These are phyloP conservation scores for Phalacrocorax brasilianus DNA, from an alignment of 2,113 vertebrate genomes.

Conservation along the genomic window DNA sequence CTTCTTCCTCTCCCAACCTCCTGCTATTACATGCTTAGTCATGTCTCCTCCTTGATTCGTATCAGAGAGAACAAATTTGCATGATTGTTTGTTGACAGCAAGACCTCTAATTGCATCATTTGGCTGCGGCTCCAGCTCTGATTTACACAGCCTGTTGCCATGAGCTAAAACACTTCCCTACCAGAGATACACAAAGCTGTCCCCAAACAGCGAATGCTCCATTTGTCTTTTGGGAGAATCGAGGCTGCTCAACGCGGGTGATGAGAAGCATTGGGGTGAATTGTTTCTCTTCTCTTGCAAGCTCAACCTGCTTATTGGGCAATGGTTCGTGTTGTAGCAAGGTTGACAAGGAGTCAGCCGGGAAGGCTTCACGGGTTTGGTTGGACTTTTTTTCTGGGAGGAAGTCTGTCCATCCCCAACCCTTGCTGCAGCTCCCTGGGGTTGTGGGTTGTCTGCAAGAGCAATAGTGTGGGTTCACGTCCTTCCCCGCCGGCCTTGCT, in stretches of 20 bases:
- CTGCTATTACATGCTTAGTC: conserved; percentile 60
- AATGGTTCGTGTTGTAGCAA: background rate
- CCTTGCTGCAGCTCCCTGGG: background rate
- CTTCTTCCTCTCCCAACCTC: background rate
- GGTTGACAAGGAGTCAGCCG: background rate
- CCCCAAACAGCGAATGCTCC: conserved; percentile 12
- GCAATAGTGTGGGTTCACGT: background rate
- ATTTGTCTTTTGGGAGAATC: conserved; percentile 1
- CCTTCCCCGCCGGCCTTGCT: background rate
- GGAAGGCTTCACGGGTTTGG: background rate
- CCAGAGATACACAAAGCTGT: conserved; percentile 26
- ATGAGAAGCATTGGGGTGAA: background rate
- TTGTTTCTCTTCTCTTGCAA: background rate
- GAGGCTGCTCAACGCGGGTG: background rate
- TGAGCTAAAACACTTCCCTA: conserved; percentile 49
- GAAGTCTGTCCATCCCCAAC: background rate
- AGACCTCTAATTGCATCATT: conserved; percentile 67
- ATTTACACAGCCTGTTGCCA: conserved; percentile 50
- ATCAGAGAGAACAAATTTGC: conserved; percentile 70
- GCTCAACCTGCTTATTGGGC: conserved; percentile 9
- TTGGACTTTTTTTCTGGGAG: background rate
- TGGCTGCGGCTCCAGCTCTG: conserved; percentile 54
- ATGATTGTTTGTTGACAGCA: conserved; percentile 68
- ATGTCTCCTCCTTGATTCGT: conserved; percentile 63
- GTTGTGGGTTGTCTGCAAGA: background rate